Evolutionary conservation across 2,888 invertebrate species (phyloP).

Genomic region (Dasysyrphus tricinctus): DNA sequence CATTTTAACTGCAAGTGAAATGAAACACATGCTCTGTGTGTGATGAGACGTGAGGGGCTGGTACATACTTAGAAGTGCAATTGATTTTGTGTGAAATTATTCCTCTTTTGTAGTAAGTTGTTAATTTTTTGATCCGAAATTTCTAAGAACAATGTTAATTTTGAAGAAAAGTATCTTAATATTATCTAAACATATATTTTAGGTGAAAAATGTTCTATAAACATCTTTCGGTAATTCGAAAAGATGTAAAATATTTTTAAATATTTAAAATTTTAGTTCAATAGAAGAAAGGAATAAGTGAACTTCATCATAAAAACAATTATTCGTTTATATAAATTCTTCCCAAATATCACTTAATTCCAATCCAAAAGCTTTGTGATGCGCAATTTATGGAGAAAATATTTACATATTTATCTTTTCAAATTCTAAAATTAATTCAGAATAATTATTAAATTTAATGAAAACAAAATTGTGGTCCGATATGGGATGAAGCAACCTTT

Average conservation of each 20-base stretch:
- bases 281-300: neutral
- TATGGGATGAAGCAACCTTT: no score
- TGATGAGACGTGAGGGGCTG: neutral
- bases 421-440: neutral
- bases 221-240: neutral
- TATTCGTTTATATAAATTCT: neutral
- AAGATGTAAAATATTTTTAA: neutral
- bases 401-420: neutral
- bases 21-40: slow-evolving; percentile 6
- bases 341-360: neutral
- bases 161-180: neutral
- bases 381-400: neutral
- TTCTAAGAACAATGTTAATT: slow-evolving; percentile 5
- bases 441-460: no score
- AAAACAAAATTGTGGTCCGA: no score
- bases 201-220: neutral
- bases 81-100: slow-evolving; percentile 13
- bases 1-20: slow-evolving; percentile 15
- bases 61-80: neutral
- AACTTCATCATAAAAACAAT: neutral
- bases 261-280: neutral
- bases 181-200: neutral
- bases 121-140: neutral
- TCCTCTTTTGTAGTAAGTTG: neutral
- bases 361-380: neutral